Evolutionary conservation across 1,140 invertebrate species (phyloP), one percentile per base, ranked within the genome.

Genomic region (Dreissena polymorpha): DNA sequence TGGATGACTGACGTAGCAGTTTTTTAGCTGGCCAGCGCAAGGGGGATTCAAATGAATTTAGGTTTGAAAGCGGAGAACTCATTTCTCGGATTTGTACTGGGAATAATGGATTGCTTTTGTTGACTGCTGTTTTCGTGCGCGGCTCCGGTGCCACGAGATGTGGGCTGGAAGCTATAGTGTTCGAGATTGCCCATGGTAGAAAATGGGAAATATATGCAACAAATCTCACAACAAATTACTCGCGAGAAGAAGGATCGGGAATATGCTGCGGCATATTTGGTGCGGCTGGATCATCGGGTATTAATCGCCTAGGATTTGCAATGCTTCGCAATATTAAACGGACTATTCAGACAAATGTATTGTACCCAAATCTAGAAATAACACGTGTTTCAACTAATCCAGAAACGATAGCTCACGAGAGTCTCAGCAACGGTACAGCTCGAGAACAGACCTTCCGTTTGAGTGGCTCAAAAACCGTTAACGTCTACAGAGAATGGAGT

Each of bases 1-100:
- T 67, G 64, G 64, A 67, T 67, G 64, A 67, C 13, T 25, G 64
- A 67, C 64, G 64, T 10, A 67, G 64, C 23, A 67, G 23, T 23
- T 13, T 14, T 10, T 25, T 67, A 16, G 64, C 21, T 67, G 64
- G 64, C 16, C 12, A 67, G 23, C 64, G 16, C 64, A 23, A 23
- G 16, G 64, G 64, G 12, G 21, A 10, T 12, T 23, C 64, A 10
- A 23, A 23, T 67, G 64, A 67, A 67, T 67, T 67, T 23, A 67
- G 10, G 10, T 67, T 67, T 23, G 10, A 23, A 67, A 23, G 10
- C 12, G 64, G 64, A 10, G 64, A 67, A 25, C 16, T 67, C 13
- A 67, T 67, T 14, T 10, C 23, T 10, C 10, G 10, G 16, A 12
- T 67, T n/a, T n/a, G n/a, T n/a, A n/a, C n/a, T n/a, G n/a, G n/a